Evolutionary conservation across 2,113 vertebrate species (phyloP).

Genomic region (Pyrgilauda ruficollis): DNA sequence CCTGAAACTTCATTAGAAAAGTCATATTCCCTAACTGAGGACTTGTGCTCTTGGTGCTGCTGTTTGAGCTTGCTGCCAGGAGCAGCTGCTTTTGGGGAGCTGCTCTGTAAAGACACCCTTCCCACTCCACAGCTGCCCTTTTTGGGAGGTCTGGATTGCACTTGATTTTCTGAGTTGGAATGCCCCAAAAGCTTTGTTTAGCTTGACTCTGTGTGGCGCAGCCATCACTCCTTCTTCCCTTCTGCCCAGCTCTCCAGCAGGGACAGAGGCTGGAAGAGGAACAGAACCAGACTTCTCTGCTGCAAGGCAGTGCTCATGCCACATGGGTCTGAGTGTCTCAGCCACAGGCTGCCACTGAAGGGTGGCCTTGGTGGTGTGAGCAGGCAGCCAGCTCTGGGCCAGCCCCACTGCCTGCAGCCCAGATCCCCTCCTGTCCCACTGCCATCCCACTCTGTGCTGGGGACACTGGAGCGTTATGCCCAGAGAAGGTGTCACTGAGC

Average conservation of each 20-base stretch:
- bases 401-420: neutral
- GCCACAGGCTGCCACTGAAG: neutral
- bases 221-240: neutral
- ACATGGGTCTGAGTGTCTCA: fast-evolving
- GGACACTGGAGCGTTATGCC: neutral
- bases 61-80: neutral
- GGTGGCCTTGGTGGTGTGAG: neutral
- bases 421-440: neutral
- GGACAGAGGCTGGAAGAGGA: neutral
- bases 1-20: neutral
- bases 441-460: no score
- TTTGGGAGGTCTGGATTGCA: neutral
- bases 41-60: neutral
- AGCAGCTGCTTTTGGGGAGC: neutral
- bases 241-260: neutral
- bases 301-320: neutral
- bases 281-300: neutral
- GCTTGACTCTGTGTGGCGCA: neutral
- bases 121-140: neutral
- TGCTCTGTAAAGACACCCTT: neutral
- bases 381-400: neutral
- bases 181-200: neutral
- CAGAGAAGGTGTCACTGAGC: neutral
- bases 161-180: neutral
- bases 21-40: neutral